Evolutionary conservation across 2,888 invertebrate species (phyloP), one percentile per base, ranked within the genome.

Genomic region (Eupeodes luniger): DNA sequence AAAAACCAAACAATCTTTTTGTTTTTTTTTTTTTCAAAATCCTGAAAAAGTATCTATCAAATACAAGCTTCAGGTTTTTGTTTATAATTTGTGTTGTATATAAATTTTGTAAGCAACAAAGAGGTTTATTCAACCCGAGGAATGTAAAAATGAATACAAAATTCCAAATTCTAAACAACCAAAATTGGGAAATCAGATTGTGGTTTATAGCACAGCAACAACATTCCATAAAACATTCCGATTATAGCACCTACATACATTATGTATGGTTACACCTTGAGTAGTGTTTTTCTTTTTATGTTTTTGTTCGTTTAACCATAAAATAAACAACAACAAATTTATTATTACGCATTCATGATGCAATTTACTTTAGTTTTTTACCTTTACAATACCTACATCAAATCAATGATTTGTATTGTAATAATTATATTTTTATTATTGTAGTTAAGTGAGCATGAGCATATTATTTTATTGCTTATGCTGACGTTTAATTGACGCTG

Each of bases 121-220:
- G 44, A 81, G 81, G 85, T 77, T 72, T 72, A 57, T 81, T 85
- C 85, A 81, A 66, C 66, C 72, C 72, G 19, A 40, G 4, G 5
- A 72, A 47, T 40, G 27, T 11, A 61, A 34, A 72, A 84, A 55
- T 57, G 27, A 27, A 9, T 19, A 70, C 14, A 70, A 36, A 70
- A 70, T 66, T 77, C 59, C 47, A 66, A 81, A 81, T 74, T 76
- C 70, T 76, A 70, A 81, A 81, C 66, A 72, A 75, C 11, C 57
- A n/a, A 67, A 76, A 72, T 81, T 81, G 66, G 59, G 85, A 85
- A 85, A 81, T 81, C 77, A 72, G 59, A 77, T 85, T 70, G 34
- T 69, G 53, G 16, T 69, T 40, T 69, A 11, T 69, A 53, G 11
- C 14, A 66, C 51, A 14, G 27, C 6, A 49, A 53, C 67, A 69